phyloP scores from a whole-genome alignment of 2,797 vertebrate genomes.

The Rhinogobio ventralis region DNA sequence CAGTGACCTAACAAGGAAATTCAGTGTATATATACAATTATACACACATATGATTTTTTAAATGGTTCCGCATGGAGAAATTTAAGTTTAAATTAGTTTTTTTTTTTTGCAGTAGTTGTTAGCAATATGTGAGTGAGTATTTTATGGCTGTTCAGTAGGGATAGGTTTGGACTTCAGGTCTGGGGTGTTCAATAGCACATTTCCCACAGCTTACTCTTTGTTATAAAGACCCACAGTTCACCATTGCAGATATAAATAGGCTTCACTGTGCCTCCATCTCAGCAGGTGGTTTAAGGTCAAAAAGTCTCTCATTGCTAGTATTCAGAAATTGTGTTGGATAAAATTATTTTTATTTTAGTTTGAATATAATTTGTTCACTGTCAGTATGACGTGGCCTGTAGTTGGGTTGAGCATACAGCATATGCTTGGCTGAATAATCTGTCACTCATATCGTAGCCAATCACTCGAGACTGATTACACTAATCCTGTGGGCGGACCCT shows the following conservation, averaged over 20 bases:
- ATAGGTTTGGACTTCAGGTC: slow-evolving; percentile 6
- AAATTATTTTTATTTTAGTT: background rate
- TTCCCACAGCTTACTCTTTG: slow-evolving; percentile 1
- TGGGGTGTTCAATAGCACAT: background rate
- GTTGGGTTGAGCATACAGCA: slow-evolving; percentile 8
- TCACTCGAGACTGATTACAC: slow-evolving; percentile 44
- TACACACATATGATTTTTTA: background rate
- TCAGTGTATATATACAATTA: too few species aligned
- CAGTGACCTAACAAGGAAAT: too few species aligned
- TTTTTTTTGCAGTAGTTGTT: background rate
- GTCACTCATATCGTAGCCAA: slow-evolving; percentile 59
- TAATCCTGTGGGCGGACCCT: slow-evolving; percentile 63
- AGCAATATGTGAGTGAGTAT: background rate
- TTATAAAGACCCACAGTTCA: background rate
- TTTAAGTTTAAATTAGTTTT: background rate
- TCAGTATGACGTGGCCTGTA: background rate
- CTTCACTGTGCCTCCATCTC: slow-evolving; percentile 14
- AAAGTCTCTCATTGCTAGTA: background rate
- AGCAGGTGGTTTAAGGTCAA: slow-evolving; percentile 20
- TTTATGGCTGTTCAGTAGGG: background rate
- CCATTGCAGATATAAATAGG: slow-evolving; percentile 4
- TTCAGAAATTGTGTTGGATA: background rate
- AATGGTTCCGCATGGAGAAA: background rate
- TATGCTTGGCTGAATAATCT: slow-evolving; percentile 45
- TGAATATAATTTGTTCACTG: background rate